Conservation (phyloP, 2,113 vertebrate genomes). For the Apus apus region DNA sequence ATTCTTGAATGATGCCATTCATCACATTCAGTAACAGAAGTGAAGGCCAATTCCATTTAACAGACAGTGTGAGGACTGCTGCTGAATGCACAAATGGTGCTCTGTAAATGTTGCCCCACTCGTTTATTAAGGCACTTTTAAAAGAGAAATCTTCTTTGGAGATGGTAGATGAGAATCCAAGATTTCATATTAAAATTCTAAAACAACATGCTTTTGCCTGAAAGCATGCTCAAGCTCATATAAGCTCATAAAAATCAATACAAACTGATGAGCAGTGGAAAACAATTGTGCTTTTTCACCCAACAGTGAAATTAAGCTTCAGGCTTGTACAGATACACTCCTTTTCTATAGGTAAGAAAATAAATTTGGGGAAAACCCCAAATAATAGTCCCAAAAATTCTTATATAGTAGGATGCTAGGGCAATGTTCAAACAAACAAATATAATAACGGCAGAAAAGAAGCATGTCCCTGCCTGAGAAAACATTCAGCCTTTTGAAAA, state of each 20-base stretch:
- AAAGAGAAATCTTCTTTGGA: constrained; percentile 5
- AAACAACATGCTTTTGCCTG: not conserved
- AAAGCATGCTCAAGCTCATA: not conserved
- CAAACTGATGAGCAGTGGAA: not conserved
- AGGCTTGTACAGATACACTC: not conserved
- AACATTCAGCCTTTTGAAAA: not conserved
- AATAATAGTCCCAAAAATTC: not conserved
- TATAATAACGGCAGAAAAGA: not conserved
- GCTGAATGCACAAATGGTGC: constrained; percentile 54
- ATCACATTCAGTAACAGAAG: constrained; percentile 68
- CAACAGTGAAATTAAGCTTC: not conserved
- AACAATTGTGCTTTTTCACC: not conserved
- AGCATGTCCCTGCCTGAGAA: not conserved
- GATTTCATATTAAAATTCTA: not conserved
- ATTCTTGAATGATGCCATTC: constrained; percentile 72
- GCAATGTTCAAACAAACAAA: not conserved
- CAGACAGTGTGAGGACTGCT: constrained; percentile 65
- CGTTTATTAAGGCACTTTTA: constrained; percentile 18
- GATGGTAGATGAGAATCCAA: not conserved
- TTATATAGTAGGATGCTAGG: not conserved
- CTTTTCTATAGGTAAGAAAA: not conserved
- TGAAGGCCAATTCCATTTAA: constrained; percentile 68
- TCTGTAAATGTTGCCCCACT: constrained; percentile 38
- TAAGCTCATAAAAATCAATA: not conserved
- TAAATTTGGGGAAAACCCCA: not conserved